phyloP scores from a whole-genome alignment of 2,888 invertebrate species.

The Liodrosophila aerea region DNA sequence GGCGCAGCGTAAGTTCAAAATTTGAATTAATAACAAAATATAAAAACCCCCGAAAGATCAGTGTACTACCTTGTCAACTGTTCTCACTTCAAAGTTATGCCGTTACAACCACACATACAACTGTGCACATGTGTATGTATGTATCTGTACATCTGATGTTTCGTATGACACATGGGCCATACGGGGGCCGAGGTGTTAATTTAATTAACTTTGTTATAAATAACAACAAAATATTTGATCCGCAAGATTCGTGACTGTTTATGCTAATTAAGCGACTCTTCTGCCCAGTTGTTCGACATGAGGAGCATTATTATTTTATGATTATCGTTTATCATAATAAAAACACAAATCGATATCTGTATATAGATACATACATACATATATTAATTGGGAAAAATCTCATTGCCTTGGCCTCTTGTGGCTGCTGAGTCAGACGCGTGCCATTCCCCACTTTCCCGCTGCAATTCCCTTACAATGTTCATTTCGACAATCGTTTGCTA shows the following conservation, averaged over 20 bases:
- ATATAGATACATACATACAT: neutral
- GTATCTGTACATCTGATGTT: conserved; percentile 3
- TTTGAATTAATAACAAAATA: conserved; percentile 84
- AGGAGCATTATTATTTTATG: conserved; percentile 19
- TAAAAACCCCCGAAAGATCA: too few relatives aligned
- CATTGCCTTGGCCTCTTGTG: conserved; percentile 17
- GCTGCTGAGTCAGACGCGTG: conserved; percentile 34
- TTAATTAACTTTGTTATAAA: conserved; percentile 73
- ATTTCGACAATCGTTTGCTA: conserved; percentile 68
- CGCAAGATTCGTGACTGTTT: conserved; percentile 72
- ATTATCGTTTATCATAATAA: neutral
- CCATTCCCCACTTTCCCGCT: conserved; percentile 4
- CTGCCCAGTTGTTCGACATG: conserved; percentile 34
- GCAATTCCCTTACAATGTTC: conserved; percentile 30
- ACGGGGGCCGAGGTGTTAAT: conserved; percentile 58
- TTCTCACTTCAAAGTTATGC: too few relatives aligned
- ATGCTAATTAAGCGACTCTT: conserved; percentile 65
- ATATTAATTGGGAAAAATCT: conserved; percentile 17
- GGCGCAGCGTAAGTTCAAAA: conserved; percentile 93
- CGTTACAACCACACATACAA: neutral
- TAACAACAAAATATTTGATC: conserved; percentile 71
- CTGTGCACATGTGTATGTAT: too few relatives aligned
- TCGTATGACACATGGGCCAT: conserved; percentile 58
- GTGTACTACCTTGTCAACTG: too few relatives aligned
- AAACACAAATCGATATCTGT: neutral